Evolutionary conservation across 2,888 invertebrate species (phyloP).

Genomic region (Asteroscopus sphinx): DNA sequence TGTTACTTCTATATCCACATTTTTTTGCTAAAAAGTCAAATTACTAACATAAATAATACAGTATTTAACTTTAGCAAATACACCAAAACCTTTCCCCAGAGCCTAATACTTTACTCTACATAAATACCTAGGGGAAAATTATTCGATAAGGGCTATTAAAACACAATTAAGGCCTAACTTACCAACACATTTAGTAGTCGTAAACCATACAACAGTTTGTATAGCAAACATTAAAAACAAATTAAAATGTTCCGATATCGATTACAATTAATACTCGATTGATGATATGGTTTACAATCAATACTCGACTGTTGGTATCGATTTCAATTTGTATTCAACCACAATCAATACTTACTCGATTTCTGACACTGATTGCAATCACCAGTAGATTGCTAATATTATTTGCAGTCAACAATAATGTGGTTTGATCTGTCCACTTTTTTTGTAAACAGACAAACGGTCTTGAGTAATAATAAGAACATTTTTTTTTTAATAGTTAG

Average conservation of each 20-base stretch:
- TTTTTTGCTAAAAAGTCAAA: too few species aligned
- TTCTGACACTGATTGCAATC: too few species aligned
- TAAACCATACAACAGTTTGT: slow-evolving; percentile 19
- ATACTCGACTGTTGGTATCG: background rate
- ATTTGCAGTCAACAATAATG: too few species aligned
- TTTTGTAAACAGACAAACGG: too few species aligned
- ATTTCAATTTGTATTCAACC: too few species aligned
- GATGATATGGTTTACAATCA: slow-evolving; percentile 12
- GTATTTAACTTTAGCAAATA: slow-evolving; percentile 8
- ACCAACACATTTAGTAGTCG: slow-evolving; percentile 22
- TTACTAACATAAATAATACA: background rate
- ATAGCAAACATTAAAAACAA: slow-evolving; percentile 49
- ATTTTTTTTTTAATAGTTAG: too few species aligned
- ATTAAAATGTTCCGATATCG: slow-evolving; percentile 48
- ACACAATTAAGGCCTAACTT: slow-evolving; percentile 52
- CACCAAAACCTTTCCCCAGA: slow-evolving; percentile 1
- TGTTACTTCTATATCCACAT: too few species aligned
- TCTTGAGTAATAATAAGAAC: too few species aligned
- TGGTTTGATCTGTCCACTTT: too few species aligned
- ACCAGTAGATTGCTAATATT: too few species aligned
- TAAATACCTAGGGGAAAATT: slow-evolving; percentile 24
- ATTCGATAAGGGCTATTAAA: slow-evolving; percentile 51
- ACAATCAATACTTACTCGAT: too few species aligned
- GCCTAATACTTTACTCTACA: slow-evolving; percentile 9
- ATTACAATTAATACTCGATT: slow-evolving; percentile 29